Base-by-base conservation (phyloP, 2,888 invertebrate species). In the Atrina japonica region DNA sequence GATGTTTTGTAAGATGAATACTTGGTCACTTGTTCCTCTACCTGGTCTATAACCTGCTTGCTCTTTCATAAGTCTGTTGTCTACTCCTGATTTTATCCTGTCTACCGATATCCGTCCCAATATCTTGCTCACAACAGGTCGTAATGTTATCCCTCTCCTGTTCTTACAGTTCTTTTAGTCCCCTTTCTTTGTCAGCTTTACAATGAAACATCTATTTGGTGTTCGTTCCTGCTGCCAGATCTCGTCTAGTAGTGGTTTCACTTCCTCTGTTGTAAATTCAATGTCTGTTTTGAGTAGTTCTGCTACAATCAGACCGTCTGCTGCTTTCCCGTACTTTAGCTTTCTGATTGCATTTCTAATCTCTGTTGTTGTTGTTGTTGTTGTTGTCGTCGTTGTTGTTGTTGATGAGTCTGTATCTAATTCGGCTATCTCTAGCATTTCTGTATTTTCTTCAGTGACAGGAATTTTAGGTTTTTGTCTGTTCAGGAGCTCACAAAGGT, bases 261-360 rank as follows among this genome's bases (percentile, higher is more conserved):
- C 49, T 49, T 49, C 21, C 49, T 49, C 49, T 49, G 49, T 49
- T 49, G 49, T 49, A 18, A 49, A 49, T 11, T 49, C 49, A 49
- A 49, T 49, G 11, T 49, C 49, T 49, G 49, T 21, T 41, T 41
- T 41, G 41, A 41, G 41, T 41, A 41, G 16, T 41, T 41, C 41
- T 9, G 41, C 9, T 11, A 41, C 41, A 11, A 41, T 41, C 14
- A 11, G 41, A 16, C 14, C 41, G 9, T 41, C 41, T 41, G 41
- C 41, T 16, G 41, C 49, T 49, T 49, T 49, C 7, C 49, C 49
- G 21, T 49, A 18, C 18, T 49, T 49, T 49, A 49, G 18, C 21
- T 21, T 49, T 18, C 21, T 49, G 14, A 49, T 49, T 49, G 49
- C 49, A n/a, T 18, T 49, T 49, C 18, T 49, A 21, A 49, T 49